phyloP scores from a whole-genome alignment of 2,797 vertebrate genomes.

The Psittacula echo region DNA sequence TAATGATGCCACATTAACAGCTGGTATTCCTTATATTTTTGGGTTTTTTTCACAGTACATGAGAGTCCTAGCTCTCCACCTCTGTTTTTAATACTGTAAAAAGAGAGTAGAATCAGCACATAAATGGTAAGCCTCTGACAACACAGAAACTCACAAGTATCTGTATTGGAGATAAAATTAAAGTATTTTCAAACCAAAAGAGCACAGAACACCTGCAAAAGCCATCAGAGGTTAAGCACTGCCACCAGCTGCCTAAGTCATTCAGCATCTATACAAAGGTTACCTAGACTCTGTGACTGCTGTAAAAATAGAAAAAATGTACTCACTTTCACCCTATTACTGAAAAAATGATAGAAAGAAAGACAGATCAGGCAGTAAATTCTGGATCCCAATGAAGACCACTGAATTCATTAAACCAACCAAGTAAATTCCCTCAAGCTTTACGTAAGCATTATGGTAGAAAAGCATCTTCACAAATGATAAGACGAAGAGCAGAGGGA shows the following conservation, averaged over 20 bases:
- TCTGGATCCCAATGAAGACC: neutral
- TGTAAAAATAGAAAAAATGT: neutral
- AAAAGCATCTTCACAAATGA: rapidly evolving
- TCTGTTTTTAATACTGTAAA: neutral
- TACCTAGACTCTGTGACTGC: neutral
- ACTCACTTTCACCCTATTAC: neutral
- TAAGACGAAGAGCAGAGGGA: neutral
- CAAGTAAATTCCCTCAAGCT: neutral
- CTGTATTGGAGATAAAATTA: neutral
- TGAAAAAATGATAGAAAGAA: neutral
- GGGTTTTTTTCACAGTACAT: rapidly evolving
- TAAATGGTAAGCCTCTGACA: neutral
- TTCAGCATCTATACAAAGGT: neutral
- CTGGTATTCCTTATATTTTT: neutral
- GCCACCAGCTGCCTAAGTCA: neutral
- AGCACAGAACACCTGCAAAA: neutral
- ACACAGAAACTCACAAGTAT: neutral
- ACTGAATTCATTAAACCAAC: neutral
- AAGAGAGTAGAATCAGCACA: neutral
- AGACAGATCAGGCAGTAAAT: neutral
- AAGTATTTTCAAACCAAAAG: neutral
- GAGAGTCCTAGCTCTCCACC: neutral
- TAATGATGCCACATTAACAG: rapidly evolving
- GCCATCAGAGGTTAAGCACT: neutral
- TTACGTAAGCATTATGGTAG: rapidly evolving